These are phyloP conservation scores for Augochlora pura DNA, from an alignment of 1,140 invertebrate species.

Conservation along the genomic window DNA sequence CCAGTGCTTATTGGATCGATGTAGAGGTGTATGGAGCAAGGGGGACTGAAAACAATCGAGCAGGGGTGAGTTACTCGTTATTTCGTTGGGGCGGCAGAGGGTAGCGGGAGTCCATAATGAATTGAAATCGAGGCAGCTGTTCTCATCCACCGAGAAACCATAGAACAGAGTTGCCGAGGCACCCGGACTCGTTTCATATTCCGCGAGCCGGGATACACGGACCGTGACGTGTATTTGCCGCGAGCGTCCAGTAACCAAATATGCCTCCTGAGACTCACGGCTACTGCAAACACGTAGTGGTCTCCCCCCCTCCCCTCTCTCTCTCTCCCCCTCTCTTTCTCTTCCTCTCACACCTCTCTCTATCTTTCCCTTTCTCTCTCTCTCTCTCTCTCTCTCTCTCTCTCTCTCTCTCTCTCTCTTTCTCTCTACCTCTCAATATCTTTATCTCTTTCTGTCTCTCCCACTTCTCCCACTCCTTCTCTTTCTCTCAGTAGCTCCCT, in stretches of 20 bases:
- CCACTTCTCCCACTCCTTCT: no score
- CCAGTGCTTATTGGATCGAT: no score
- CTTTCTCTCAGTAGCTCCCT: no score
- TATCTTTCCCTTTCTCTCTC: no score
- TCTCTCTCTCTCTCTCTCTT: no score
- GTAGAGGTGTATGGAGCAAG: no score
- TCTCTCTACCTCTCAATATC: no score
- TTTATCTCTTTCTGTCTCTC: no score
- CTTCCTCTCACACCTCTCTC: no score
- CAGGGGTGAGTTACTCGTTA: neutral
- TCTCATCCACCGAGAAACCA: neutral
- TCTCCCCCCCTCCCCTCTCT: neutral
- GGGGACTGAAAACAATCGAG: neutral
- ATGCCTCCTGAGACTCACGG: slow-evolving; percentile 31
- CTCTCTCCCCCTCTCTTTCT: neutral
- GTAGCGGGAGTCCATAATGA: neutral
- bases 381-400: no score
- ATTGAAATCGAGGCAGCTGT: slow-evolving; percentile 14
- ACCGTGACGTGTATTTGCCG: slow-evolving; percentile 29
- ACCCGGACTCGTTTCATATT: neutral
- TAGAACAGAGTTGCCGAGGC: neutral
- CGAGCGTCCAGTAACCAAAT: slow-evolving; percentile 33
- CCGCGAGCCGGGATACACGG: neutral
- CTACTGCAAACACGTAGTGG: slow-evolving; percentile 11
- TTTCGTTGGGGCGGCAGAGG: neutral